phyloP scores from a whole-genome alignment of 2,113 vertebrate species.

The Thalassarche chlororhynchos region DNA sequence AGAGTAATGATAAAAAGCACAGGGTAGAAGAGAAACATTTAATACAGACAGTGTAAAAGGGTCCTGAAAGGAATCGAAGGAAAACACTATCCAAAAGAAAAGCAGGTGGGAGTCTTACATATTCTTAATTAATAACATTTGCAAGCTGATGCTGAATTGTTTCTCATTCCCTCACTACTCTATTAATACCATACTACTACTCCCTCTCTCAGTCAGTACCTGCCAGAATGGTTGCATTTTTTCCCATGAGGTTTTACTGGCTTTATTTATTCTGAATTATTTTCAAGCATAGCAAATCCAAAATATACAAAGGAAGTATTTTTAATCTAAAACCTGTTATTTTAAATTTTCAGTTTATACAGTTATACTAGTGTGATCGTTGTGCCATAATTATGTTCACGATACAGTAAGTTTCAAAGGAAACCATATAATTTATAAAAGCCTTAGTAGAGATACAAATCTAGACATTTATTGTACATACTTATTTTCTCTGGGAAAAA shows the following conservation, averaged over 20 bases:
- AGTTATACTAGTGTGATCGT: neutral
- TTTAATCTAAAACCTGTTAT: neutral
- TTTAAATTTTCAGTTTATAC: neutral
- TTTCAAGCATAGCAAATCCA: neutral
- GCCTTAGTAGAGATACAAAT: neutral
- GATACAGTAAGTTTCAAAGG: neutral
- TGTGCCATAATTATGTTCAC: neutral
- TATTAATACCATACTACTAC: neutral
- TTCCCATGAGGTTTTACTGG: neutral
- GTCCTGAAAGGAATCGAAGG: neutral
- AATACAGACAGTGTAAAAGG: neutral
- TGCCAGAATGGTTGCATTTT: neutral
- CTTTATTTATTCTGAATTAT: neutral
- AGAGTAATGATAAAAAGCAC: neutral
- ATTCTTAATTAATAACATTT: neutral
- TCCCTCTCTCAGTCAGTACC: neutral
- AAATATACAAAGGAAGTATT: neutral
- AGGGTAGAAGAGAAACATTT: neutral
- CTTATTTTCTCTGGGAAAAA: neutral
- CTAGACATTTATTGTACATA: neutral
- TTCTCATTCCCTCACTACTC: neutral
- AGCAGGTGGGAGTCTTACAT: accelerated
- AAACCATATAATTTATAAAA: neutral
- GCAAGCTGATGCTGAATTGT: neutral
- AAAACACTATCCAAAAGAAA: neutral